These are phyloP conservation scores for Drosophila takahashii DNA, from an alignment of 1,140 invertebrate genomes.

Conservation along the genomic window DNA sequence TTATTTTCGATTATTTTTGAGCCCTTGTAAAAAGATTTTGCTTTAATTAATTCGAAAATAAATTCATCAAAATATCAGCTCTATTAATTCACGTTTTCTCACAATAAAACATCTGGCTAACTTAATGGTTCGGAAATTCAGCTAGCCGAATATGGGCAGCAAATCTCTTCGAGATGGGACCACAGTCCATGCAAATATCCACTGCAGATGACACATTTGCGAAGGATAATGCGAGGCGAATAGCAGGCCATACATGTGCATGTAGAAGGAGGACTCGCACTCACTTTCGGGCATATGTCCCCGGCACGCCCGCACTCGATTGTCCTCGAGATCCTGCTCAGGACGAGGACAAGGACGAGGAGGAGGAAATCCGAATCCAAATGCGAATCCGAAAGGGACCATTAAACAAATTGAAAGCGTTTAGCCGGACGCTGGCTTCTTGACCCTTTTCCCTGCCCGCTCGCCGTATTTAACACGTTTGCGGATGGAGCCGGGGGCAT, in stretches of 20 bases:
- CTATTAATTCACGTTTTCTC: not conserved
- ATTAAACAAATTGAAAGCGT: conserved; percentile 82
- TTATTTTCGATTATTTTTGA: too few relatives aligned
- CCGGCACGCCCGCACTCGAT: conserved; percentile 63
- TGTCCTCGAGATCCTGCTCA: conserved; percentile 42
- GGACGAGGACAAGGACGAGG: not conserved
- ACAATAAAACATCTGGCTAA: not conserved
- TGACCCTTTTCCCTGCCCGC: conserved; percentile 51
- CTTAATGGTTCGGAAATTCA: conserved; percentile 33
- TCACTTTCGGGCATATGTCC: conserved; percentile 58
- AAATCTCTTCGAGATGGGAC: not conserved
- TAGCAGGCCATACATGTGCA: conserved; percentile 21
- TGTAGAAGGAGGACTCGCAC: conserved; percentile 1
- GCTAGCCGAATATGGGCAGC: conserved; percentile 16
- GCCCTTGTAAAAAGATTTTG: too few relatives aligned
- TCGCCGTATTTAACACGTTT: conserved; percentile 73
- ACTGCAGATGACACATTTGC: conserved; percentile 70
- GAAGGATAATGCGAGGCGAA: conserved; percentile 56
- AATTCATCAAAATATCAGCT: not conserved
- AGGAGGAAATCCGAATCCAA: conserved; percentile 28
- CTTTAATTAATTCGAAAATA: too few relatives aligned
- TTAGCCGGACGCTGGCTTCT: conserved; percentile 74
- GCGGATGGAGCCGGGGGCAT: conserved; percentile 47
- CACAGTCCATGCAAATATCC: conserved; percentile 56
- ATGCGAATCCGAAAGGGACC: conserved; percentile 52